These are phyloP conservation scores for Nomada goodeniana DNA, from an alignment of 2,888 invertebrate species.

Conservation along the genomic window DNA sequence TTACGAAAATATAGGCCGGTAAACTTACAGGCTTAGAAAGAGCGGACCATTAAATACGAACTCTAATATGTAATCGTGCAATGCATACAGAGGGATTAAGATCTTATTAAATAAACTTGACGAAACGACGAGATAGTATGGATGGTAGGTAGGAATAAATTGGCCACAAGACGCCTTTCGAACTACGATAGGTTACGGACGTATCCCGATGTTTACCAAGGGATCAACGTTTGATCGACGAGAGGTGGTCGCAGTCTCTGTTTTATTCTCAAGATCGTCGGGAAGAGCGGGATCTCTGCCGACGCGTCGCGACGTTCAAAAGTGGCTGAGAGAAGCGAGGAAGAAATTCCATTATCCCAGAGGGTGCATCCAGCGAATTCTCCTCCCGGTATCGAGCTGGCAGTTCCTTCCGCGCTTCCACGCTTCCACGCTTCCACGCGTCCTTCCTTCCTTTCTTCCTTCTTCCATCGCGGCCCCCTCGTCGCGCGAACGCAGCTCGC, in stretches of 20 bases:
- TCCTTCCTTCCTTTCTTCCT: conserved; percentile 56
- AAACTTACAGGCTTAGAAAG: too few relatives aligned
- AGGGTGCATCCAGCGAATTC: conserved; percentile 54
- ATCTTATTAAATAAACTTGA: conserved; percentile 13
- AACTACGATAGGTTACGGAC: conserved; percentile 61
- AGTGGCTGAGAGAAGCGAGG: conserved; percentile 50
- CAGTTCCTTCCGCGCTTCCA: conserved; percentile 41
- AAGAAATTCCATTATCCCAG: conserved; percentile 75
- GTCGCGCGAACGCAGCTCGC: conserved; percentile 55
- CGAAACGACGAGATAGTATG: conserved; percentile 31
- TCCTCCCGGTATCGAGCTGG: conserved; percentile 32
- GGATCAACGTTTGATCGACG: conserved; percentile 65
- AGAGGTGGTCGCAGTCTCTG: conserved; percentile 41
- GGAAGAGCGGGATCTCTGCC: conserved; percentile 31
- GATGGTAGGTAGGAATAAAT: conserved; percentile 40
- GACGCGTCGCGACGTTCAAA: conserved; percentile 25
- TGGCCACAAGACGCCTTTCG: conserved; percentile 38
- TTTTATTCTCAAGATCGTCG: conserved; percentile 63
- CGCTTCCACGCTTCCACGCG: conserved; percentile 35
- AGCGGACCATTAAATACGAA: neutral
- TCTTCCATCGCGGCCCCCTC: conserved; percentile 39
- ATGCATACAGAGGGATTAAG: conserved; percentile 20
- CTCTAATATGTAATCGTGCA: conserved; percentile 22
- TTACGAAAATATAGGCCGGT: neutral
- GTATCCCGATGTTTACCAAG: conserved; percentile 44